Conservation (phyloP, 2,113 vertebrate species). For the Ceyx margarethae region DNA sequence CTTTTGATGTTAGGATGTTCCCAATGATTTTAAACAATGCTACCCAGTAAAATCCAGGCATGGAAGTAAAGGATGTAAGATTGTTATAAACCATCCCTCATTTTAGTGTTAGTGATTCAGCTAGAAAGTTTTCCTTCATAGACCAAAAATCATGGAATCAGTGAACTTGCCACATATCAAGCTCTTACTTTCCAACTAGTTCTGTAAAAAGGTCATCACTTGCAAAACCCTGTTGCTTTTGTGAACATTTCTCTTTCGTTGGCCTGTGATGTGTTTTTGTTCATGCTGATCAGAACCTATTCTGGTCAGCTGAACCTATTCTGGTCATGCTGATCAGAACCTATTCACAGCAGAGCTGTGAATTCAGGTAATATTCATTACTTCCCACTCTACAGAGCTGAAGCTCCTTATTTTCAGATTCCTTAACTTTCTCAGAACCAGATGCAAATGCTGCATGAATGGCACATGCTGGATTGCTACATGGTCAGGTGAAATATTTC, state of each 20-base stretch:
- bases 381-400: background rate
- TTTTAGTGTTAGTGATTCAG: background rate
- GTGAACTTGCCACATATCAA: background rate
- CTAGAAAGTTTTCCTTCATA: background rate
- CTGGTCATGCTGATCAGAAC: background rate
- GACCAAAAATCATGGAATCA: background rate
- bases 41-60: background rate
- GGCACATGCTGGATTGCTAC: fast-evolving
- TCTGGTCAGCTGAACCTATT: background rate
- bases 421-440: background rate
- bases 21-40: background rate
- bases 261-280: background rate
- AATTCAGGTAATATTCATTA: background rate
- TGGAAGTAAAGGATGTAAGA: background rate
- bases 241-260: background rate
- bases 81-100: fast-evolving
- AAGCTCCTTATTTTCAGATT: background rate
- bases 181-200: background rate
- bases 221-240: background rate
- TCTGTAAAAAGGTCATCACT: background rate
- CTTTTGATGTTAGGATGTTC: background rate
- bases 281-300: background rate
- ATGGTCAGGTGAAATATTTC: background rate
- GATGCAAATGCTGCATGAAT: background rate
- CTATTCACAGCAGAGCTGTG: background rate